Evolutionary conservation across 2,888 invertebrate genomes (phyloP).

Genomic region (Mythimna pallens): DNA sequence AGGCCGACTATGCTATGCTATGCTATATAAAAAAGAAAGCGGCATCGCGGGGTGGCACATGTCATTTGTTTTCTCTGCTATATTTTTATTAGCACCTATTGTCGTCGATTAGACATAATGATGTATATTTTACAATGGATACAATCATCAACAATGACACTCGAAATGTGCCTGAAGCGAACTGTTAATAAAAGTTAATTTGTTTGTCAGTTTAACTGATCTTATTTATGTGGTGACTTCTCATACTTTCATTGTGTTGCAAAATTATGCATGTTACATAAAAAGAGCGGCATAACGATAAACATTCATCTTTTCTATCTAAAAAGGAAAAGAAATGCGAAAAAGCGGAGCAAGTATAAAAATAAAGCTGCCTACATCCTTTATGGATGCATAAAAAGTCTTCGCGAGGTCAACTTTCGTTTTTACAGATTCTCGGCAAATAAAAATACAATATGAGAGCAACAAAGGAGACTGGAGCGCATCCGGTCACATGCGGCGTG

Average conservation of each 20-base stretch:
- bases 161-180: slow-evolving; percentile 14
- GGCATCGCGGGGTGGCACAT: slow-evolving; percentile 49
- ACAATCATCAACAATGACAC: slow-evolving; percentile 9
- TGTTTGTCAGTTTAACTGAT: slow-evolving; percentile 15
- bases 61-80: slow-evolving; percentile 25
- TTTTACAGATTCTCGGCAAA: slow-evolving; percentile 77
- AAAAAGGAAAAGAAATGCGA: slow-evolving; percentile 59
- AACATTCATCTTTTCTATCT: slow-evolving; percentile 47
- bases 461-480: slow-evolving; percentile 73
- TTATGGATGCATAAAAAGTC: slow-evolving; percentile 67
- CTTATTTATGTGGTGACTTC: slow-evolving; percentile 33
- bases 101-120: slow-evolving; percentile 28
- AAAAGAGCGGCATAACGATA: slow-evolving; percentile 26
- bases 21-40: slow-evolving; percentile 68
- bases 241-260: slow-evolving; percentile 20
- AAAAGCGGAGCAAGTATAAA: slow-evolving; percentile 62
- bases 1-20: too few relatives aligned
- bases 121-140: slow-evolving; percentile 21
- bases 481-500: slow-evolving; percentile 67
- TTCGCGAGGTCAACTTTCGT: slow-evolving; percentile 81
- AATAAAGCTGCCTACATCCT: slow-evolving; percentile 64
- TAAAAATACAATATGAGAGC: slow-evolving; percentile 79
- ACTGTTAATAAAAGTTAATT: background rate
- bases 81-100: slow-evolving; percentile 46
- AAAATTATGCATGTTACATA: slow-evolving; percentile 46